A percentile compares a stretch with the other conserved stretches of the same genome.
Evolutionary conservation across 2,113 vertebrate species (phyloP).

Genomic region (Sialia sialis): DNA sequence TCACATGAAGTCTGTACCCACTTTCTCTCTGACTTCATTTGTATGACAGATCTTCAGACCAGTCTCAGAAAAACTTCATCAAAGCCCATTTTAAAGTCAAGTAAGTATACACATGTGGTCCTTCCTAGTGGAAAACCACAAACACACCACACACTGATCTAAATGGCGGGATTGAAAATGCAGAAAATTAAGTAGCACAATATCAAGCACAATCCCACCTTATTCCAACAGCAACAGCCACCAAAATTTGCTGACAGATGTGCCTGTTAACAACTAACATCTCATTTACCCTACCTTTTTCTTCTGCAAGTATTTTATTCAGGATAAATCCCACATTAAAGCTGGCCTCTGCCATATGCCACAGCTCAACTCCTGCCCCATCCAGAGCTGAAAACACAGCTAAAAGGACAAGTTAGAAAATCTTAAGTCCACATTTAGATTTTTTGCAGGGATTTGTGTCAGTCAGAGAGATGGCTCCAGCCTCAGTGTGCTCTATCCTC

Average conservation of each 20-base stretch:
- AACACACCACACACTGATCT: not conserved
- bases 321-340: not conserved
- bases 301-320: not conserved
- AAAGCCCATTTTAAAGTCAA: not conserved
- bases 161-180: not conserved
- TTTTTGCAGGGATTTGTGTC: not conserved
- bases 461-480: not conserved
- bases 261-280: not conserved
- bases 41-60: not conserved
- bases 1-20: not conserved
- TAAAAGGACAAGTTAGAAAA: not conserved
- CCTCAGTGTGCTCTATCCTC: not conserved
- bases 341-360: not conserved
- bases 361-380: not conserved
- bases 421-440: not conserved
- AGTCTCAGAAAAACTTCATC: not conserved
- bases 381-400: not conserved
- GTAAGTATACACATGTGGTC: not conserved
- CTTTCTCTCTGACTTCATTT: not conserved
- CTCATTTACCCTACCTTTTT: conserved; percentile 15
- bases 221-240: not conserved
- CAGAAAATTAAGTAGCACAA: not conserved
- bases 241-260: not conserved
- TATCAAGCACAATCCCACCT: not conserved
- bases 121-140: not conserved